Conservation (phyloP, 2,113 vertebrate genomes). For the Seriola dumerili region DNA sequence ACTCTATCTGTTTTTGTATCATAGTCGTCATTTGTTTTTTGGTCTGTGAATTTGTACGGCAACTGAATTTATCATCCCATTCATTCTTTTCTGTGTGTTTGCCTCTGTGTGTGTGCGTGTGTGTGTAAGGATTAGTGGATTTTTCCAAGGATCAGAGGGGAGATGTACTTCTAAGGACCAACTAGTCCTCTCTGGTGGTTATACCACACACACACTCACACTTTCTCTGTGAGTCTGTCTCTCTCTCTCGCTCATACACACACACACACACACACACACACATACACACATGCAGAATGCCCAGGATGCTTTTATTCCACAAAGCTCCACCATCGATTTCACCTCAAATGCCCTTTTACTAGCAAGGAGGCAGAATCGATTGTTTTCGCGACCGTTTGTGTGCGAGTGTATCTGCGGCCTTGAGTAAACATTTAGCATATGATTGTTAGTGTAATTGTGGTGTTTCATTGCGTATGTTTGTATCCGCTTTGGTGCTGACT, state of each 20-base stretch:
- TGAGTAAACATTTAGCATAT: not conserved
- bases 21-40: constrained; percentile 21
- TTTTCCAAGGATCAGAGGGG: constrained; percentile 66
- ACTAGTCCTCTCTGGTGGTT: constrained; percentile 55
- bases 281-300: constrained; percentile 5
- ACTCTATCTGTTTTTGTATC: constrained; percentile 16
- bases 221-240: too few species aligned
- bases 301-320: constrained; percentile 49
- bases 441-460: not conserved
- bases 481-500: not conserved
- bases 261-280: constrained; percentile 8
- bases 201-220: constrained; percentile 3
- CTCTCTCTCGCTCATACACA: too few species aligned
- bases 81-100: constrained; percentile 12
- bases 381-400: constrained; percentile 16
- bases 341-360: constrained; percentile 42
- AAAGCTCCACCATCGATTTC: constrained; percentile 61
- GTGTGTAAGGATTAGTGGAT: constrained; percentile 56
- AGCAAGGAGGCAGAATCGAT: constrained; percentile 28
- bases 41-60: constrained; percentile 7
- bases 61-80: constrained; percentile 21
- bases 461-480: not conserved
- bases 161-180: constrained; percentile 67
- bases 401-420: not conserved
- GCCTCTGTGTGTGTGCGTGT: not conserved